Evolutionary conservation across 1,140 invertebrate species (phyloP), one percentile per base, ranked within the genome.

Genomic region (Teleogryllus occipitalis): DNA sequence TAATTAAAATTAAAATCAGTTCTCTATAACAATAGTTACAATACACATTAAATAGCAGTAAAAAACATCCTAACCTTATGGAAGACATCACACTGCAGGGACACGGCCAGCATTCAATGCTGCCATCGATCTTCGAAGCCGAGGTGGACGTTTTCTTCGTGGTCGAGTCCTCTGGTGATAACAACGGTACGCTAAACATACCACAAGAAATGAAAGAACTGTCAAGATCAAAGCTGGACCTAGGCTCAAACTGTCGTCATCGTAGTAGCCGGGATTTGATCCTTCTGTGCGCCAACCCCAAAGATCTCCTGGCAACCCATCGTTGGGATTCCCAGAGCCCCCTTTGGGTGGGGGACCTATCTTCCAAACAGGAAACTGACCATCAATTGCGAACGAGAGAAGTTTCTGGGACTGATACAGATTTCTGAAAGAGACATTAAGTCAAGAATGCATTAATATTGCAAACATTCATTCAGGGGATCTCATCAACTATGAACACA

Each of bases 331-430:
- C 78, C 78, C 82, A 7, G 77, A 79, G 73, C 74, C 79, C 46
- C 77, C 79, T 65, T 74, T 74, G 54, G 79, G 79, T 22, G 79
- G 79, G 79, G 78, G 77, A 48, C 79, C 54, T 74, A 82, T 49
- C 76, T 76, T 75, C 81, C 83, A 82, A 65, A 89, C 81, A 18
- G 86, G 85, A 4, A 85, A 83, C 22, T 86, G 82, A 47, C 86
- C 82, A 8, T 88, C 86, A 79, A 89, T 86, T 7, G 86, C 86
- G 7, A 93, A 83, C 0, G 92, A 92, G 0, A 93, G 84, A 39
- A 93, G 82, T 84, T 92, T 93, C 83, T 93, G 92, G 7, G 91
- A 89, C 83, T 93, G 92, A 83, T 93, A 93, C 76, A 93, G 87
- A 85, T 93, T 92, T 78, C 91, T 92, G 83, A 81, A 87, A 87